Evolutionary conservation across 2,797 vertebrate species (phyloP).

Genomic region (Acipenser ruthenus): DNA sequence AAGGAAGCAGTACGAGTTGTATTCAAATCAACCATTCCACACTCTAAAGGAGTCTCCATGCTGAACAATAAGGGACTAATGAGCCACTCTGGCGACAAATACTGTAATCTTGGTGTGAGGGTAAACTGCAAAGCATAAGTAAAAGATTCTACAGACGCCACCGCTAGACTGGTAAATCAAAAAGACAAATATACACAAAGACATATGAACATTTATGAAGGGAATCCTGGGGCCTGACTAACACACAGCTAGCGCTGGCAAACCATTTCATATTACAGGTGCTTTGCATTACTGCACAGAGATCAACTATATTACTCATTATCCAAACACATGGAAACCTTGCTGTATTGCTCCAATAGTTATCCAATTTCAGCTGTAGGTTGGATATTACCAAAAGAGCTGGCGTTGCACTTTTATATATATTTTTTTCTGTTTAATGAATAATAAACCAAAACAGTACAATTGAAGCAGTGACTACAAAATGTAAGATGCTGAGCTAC

Average conservation of each 20-base stretch:
- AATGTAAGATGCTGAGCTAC: too few relatives aligned
- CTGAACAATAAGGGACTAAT: not conserved
- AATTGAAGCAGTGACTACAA: too few relatives aligned
- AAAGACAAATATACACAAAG: not conserved
- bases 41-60: not conserved
- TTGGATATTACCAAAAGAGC: constrained; percentile 6
- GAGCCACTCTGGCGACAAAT: not conserved
- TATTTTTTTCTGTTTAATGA: too few relatives aligned
- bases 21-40: not conserved
- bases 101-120: not conserved
- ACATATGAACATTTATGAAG: not conserved
- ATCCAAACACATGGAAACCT: not conserved
- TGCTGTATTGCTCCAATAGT: not conserved
- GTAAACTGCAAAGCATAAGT: not conserved
- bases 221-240: not conserved
- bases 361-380: not conserved
- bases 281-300: not conserved
- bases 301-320: not conserved
- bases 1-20: not conserved
- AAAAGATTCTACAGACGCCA: not conserved
- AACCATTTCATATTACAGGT: not conserved
- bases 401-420: not conserved
- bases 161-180: not conserved
- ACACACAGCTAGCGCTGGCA: not conserved
- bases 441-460: too few relatives aligned